Evolutionary conservation across 2,888 invertebrate genomes (phyloP).

Genomic region (Luffia ferchaultella): DNA sequence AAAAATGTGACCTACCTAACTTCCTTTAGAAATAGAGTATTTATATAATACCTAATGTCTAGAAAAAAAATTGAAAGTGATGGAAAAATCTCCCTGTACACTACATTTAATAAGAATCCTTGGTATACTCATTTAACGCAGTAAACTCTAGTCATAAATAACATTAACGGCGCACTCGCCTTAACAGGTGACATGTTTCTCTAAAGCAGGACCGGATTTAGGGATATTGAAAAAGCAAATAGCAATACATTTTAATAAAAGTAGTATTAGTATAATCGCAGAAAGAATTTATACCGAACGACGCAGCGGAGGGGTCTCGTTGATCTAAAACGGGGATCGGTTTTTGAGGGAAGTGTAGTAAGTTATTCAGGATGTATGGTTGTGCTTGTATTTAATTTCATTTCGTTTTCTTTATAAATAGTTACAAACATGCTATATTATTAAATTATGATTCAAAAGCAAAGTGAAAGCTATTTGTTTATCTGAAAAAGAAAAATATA

Average conservation of each 20-base stretch:
- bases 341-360: not conserved
- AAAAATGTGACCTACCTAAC: too few relatives aligned
- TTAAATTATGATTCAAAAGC: too few relatives aligned
- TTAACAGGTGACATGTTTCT: not conserved
- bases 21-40: too few relatives aligned
- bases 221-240: constrained; percentile 47
- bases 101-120: too few relatives aligned
- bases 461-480: too few relatives aligned
- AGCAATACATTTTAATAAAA: constrained; percentile 58
- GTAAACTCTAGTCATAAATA: not conserved
- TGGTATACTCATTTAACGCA: not conserved
- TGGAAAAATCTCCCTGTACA: too few relatives aligned
- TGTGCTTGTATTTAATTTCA: too few relatives aligned
- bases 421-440: too few relatives aligned
- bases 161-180: not conserved
- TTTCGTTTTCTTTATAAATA: too few relatives aligned
- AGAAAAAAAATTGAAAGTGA: too few relatives aligned
- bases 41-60: too few relatives aligned
- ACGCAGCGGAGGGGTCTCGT: not conserved
- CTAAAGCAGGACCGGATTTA: not conserved
- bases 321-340: not conserved
- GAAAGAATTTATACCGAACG: constrained; percentile 29
- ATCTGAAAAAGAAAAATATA: too few relatives aligned
- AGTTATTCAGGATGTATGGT: not conserved
- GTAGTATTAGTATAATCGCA: constrained; percentile 59